A percentile compares a stretch with the other conserved stretches of the same genome.
Conservation (phyloP, 2,797 vertebrate genomes). For the Myotis vivesi region DNA sequence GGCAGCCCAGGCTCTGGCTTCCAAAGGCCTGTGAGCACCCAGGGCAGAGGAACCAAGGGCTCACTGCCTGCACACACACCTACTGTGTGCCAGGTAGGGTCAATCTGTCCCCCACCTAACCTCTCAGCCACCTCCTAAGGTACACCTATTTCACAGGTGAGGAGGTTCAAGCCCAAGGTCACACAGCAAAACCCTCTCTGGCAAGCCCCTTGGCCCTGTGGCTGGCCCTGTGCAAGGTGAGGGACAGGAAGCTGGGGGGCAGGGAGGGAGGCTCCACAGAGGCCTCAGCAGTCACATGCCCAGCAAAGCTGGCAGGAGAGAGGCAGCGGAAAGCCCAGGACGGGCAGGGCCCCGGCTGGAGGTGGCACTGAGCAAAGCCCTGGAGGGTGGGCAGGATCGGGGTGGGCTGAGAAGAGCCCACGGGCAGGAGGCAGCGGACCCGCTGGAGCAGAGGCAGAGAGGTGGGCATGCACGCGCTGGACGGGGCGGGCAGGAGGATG, state of each 20-base stretch:
- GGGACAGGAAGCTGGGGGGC: background rate
- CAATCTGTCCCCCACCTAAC: background rate
- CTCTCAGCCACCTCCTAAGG: no score
- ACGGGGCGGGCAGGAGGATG: background rate
- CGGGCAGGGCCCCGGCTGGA: background rate
- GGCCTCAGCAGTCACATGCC: background rate
- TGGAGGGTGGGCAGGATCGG: background rate
- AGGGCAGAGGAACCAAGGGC: background rate
- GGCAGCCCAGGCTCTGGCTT: conserved; percentile 1
- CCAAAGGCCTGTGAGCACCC: background rate
- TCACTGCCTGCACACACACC: background rate
- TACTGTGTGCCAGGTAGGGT: rapidly evolving
- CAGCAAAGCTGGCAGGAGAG: background rate
- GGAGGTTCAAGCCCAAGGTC: background rate
- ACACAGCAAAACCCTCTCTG: background rate
- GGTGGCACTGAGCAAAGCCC: background rate
- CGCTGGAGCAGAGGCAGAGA: background rate
- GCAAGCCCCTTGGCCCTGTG: no score
- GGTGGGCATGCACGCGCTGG: background rate
- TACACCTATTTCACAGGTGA: background rate
- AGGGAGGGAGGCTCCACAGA: background rate
- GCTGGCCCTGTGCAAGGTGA: background rate
- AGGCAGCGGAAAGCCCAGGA: background rate
- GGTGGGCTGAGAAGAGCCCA: background rate
- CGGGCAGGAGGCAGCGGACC: background rate